phyloP scores from a whole-genome alignment of 2,113 vertebrate species.

The Poicephalus gulielmi region DNA sequence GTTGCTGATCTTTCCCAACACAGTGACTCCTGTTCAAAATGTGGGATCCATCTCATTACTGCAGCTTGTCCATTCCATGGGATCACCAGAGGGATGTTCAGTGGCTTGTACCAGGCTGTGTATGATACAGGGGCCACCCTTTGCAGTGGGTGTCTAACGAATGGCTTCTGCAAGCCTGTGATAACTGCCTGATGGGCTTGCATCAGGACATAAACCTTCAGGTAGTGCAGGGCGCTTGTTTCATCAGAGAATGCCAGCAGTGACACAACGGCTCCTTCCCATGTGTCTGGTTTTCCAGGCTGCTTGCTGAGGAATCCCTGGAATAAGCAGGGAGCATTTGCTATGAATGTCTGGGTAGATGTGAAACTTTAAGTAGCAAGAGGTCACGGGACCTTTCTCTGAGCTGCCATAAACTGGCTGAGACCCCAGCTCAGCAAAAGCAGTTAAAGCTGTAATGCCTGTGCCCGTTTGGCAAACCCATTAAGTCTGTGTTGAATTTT shows the following conservation, averaged over 20 bases:
- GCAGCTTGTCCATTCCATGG: neutral
- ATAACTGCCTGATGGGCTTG: fast-evolving
- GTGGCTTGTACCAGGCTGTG: neutral
- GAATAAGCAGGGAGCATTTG: neutral
- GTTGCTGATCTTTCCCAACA: neutral
- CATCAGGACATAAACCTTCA: neutral
- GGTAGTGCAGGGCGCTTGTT: neutral
- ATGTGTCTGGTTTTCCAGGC: neutral
- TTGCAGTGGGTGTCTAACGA: fast-evolving
- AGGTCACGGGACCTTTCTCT: neutral
- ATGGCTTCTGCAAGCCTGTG: fast-evolving
- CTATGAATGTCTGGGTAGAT: neutral
- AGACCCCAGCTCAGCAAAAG: neutral
- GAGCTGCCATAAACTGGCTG: neutral
- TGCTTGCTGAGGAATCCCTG: neutral
- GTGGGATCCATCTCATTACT: fast-evolving
- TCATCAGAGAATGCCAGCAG: neutral
- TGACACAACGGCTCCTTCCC: neutral
- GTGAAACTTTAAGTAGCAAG: neutral
- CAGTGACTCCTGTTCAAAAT: fast-evolving
- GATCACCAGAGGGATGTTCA: neutral
- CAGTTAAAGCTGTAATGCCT: neutral
- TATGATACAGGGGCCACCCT: fast-evolving
- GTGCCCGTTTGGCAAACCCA: neutral
- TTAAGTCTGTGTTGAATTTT: neutral